A percentile compares a stretch with the other conserved stretches of the same genome.
phyloP scores from a whole-genome alignment of 2,797 vertebrate genomes.

The Glyptemys insculpta region DNA sequence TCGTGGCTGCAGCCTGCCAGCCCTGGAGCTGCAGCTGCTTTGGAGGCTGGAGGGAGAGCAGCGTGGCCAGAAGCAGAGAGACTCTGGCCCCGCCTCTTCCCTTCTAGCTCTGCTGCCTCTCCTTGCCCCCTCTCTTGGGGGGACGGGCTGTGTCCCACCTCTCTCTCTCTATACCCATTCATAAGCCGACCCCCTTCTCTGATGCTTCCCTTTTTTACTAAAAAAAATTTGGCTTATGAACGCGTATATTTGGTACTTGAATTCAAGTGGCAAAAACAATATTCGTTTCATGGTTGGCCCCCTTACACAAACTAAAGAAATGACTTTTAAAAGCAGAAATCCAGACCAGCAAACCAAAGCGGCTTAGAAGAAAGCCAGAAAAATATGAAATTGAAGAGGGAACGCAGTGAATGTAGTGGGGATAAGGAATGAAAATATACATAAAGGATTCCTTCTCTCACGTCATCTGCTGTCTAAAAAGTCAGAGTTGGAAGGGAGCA shows the following conservation, averaged over 20 bases:
- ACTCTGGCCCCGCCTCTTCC: too few relatives aligned
- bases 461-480: not conserved
- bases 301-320: not conserved
- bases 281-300: not conserved
- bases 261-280: not conserved
- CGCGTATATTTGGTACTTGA: not conserved
- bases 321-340: not conserved
- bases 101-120: too few relatives aligned
- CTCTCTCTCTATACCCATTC: too few relatives aligned
- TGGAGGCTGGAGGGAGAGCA: too few relatives aligned
- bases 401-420: not conserved
- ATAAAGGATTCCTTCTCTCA: not conserved
- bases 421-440: not conserved
- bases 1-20: too few relatives aligned
- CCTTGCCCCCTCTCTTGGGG: too few relatives aligned
- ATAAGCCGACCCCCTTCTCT: too few relatives aligned
- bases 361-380: not conserved
- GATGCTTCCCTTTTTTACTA: too few relatives aligned
- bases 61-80: too few relatives aligned
- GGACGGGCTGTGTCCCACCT: too few relatives aligned
- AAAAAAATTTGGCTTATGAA: too few relatives aligned
- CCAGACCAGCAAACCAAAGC: not conserved
- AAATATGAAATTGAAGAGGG: not conserved
- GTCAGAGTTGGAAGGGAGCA: not conserved
- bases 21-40: too few relatives aligned